These are phyloP conservation scores for Nematostella vectensis DNA, from an alignment of 92 coral and sea anemone genomes.

Conservation along the genomic window DNA sequence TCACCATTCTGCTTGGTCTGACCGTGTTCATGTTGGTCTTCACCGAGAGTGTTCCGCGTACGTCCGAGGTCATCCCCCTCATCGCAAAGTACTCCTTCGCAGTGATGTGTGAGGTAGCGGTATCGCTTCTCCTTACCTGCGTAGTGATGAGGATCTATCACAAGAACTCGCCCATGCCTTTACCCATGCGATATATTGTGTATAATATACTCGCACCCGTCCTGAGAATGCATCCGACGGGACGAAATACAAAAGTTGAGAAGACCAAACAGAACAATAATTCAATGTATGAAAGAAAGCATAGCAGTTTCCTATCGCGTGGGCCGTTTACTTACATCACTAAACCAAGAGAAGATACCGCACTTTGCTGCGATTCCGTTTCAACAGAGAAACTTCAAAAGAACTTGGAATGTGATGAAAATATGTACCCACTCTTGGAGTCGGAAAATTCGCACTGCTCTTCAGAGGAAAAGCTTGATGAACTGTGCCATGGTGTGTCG, in stretches of 20 bases:
- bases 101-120: slow-evolving; percentile 72
- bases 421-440: slow-evolving; percentile 4
- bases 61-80: slow-evolving; percentile 89
- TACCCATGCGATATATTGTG: slow-evolving; percentile 56
- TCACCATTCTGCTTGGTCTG: slow-evolving; percentile 78
- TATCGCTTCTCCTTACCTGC: slow-evolving; percentile 70
- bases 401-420: slow-evolving; percentile 6
- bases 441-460: slow-evolving; percentile 22
- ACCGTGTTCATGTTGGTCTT: slow-evolving; percentile 88
- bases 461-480: slow-evolving; percentile 41
- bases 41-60: slow-evolving; percentile 80
- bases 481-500: slow-evolving; percentile 44
- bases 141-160: slow-evolving; percentile 48
- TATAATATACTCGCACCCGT: slow-evolving; percentile 68
- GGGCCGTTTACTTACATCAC: slow-evolving; percentile 13
- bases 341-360: slow-evolving; percentile 1
- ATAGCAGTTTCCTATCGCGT: background rate
- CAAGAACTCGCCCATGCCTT: slow-evolving; percentile 56
- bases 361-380: slow-evolving; percentile 5
- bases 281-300: background rate
- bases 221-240: slow-evolving; percentile 27
- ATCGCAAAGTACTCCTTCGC: slow-evolving; percentile 75
- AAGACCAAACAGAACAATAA: slow-evolving; percentile 1
- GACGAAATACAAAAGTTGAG: background rate
- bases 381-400: background rate